Evolutionary conservation across 2,797 vertebrate genomes (phyloP).

Genomic region (Chromobotia macracanthus): DNA sequence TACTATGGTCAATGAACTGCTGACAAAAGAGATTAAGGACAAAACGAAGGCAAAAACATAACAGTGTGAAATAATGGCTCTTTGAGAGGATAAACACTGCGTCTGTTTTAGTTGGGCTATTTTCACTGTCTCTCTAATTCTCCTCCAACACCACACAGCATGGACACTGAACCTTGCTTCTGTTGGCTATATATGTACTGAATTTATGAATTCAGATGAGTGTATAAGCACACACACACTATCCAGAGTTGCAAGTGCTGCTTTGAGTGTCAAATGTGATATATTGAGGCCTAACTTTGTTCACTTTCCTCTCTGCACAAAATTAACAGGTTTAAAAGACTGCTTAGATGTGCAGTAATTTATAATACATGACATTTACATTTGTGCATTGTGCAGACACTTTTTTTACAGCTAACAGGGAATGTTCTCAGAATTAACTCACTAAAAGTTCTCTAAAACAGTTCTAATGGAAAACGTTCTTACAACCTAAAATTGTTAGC

Average conservation of each 20-base stretch:
- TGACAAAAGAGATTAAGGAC: slow-evolving; percentile 52
- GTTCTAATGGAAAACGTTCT: too few species aligned
- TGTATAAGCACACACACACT: slow-evolving; percentile 20
- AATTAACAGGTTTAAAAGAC: neutral
- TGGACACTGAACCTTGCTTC: slow-evolving; percentile 68
- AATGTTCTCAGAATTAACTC: too few species aligned
- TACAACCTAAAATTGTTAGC: too few species aligned
- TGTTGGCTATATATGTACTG: slow-evolving; percentile 51
- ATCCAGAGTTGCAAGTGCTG: neutral
- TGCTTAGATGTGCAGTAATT: neutral
- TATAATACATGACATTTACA: neutral
- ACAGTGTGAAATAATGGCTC: slow-evolving; percentile 72
- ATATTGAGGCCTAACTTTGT: neutral
- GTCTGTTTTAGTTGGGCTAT: slow-evolving; percentile 75
- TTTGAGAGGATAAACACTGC: slow-evolving; percentile 66
- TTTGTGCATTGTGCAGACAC: neutral
- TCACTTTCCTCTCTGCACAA: neutral
- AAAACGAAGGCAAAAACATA: slow-evolving; percentile 64
- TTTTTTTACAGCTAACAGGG: too few species aligned
- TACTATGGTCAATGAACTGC: slow-evolving; percentile 42
- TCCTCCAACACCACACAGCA: slow-evolving; percentile 58
- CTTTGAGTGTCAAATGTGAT: slow-evolving; percentile 9
- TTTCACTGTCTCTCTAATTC: slow-evolving; percentile 58
- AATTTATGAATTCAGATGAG: slow-evolving; percentile 56
- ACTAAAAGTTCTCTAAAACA: too few species aligned